Evolutionary conservation across 2,797 vertebrate species (phyloP).

Genomic region (Malacoctenus gilli): DNA sequence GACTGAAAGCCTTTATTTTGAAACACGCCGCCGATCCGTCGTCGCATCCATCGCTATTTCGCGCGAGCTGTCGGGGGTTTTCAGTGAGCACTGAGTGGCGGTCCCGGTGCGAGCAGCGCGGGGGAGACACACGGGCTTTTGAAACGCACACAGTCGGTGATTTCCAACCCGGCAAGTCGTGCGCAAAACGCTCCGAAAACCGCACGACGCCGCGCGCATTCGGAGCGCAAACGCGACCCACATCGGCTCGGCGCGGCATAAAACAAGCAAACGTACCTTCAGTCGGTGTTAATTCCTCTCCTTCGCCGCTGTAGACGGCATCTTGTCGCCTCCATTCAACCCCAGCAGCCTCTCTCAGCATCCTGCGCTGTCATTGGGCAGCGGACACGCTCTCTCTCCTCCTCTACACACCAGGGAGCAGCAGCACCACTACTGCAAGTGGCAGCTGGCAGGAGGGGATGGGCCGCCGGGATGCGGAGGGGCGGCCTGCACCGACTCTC

Average conservation of each 20-base stretch:
- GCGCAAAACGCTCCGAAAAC: slow-evolving; percentile 14
- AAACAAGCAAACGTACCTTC: slow-evolving; percentile 64
- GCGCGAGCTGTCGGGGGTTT: slow-evolving; percentile 23
- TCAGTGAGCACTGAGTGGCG: slow-evolving; percentile 36
- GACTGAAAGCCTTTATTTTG: slow-evolving; percentile 48
- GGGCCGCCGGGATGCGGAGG: slow-evolving; percentile 50
- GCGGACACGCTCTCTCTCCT: slow-evolving; percentile 71
- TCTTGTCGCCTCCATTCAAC: slow-evolving; percentile 81
- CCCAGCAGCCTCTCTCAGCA: slow-evolving; percentile 77
- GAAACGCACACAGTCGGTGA: slow-evolving; percentile 30
- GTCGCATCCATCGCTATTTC: slow-evolving; percentile 19
- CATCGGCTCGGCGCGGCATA: neutral
- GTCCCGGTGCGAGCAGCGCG: slow-evolving; percentile 47
- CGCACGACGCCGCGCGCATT: slow-evolving; percentile 13
- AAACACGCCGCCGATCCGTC: slow-evolving; percentile 28
- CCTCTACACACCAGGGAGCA: slow-evolving; percentile 65
- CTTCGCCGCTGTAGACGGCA: slow-evolving; percentile 72
- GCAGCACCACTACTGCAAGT: slow-evolving; percentile 70
- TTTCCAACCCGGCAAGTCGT: slow-evolving; percentile 18
- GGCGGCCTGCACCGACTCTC: too few species aligned
- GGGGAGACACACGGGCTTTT: slow-evolving; percentile 19
- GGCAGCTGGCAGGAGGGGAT: slow-evolving; percentile 69
- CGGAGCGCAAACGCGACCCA: neutral
- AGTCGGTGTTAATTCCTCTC: slow-evolving; percentile 71
- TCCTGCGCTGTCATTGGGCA: slow-evolving; percentile 83